Evolutionary conservation across 2,797 vertebrate species (phyloP).

Genomic region (Gallirallus australis): DNA sequence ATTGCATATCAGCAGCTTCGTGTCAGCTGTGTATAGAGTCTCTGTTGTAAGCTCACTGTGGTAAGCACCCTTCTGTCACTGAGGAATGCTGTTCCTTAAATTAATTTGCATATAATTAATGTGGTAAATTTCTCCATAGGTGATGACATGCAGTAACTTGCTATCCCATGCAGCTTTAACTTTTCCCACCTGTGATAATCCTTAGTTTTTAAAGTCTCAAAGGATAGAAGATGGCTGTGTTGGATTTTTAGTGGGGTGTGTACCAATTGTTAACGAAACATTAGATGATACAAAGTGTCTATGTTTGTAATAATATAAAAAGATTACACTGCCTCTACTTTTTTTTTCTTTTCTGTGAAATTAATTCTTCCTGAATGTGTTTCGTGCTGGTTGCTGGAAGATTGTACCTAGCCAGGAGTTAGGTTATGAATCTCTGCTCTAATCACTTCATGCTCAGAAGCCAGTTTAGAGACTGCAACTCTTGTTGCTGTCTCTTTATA

Average conservation of each 20-base stretch:
- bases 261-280: background rate
- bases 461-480: background rate
- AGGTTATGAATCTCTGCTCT: background rate
- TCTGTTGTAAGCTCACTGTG: background rate
- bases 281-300: background rate
- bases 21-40: background rate
- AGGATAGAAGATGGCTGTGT: background rate
- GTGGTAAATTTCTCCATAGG: background rate
- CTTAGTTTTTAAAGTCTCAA: background rate
- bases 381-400: background rate
- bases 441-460: background rate
- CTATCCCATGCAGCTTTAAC: background rate
- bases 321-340: background rate
- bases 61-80: background rate
- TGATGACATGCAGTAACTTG: background rate
- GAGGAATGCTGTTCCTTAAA: background rate
- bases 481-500: background rate
- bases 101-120: background rate
- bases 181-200: background rate
- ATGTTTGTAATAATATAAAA: background rate
- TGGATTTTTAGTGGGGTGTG: background rate
- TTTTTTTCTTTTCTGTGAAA: background rate
- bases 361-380: background rate
- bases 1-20: accelerated
- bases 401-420: background rate